Evolutionary conservation across 2,113 vertebrate species (phyloP).

Genomic region (Sylvia atricapilla): DNA sequence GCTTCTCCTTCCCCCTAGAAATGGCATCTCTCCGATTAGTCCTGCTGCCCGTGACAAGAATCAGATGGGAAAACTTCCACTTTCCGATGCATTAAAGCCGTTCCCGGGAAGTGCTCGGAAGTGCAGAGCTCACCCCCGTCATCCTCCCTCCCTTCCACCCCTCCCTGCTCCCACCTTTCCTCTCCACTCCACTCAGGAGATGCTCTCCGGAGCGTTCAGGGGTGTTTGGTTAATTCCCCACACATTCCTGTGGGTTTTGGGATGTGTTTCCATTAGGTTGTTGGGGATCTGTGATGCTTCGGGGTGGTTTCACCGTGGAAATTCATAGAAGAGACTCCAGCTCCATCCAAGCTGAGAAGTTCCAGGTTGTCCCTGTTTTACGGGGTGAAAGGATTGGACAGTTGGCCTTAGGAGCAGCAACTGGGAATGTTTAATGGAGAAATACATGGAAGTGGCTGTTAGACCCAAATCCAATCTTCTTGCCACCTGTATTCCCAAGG

Average conservation of each 20-base stretch:
- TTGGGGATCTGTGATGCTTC: not conserved
- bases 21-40: constrained; percentile 46
- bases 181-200: not conserved
- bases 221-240: not conserved
- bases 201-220: not conserved
- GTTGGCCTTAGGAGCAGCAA: not conserved
- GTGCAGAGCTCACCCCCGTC: not conserved
- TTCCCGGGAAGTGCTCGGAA: not conserved
- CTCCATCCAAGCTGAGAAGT: not conserved
- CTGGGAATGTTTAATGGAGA: not conserved
- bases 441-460: rapidly evolving
- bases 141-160: not conserved
- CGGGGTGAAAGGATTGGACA: not conserved
- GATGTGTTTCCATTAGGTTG: not conserved
- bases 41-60: constrained; percentile 45
- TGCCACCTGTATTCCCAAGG: not conserved
- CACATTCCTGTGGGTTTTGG: not conserved
- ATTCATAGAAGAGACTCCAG: not conserved
- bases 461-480: not conserved
- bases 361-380: not conserved
- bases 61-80: constrained; percentile 57
- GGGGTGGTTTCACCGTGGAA: not conserved
- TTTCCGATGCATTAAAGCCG: constrained; percentile 54
- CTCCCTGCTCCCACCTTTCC: not conserved
- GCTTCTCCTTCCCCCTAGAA: constrained; percentile 32